Evolutionary conservation across 2,113 vertebrate genomes (phyloP).

Genomic region (Anolis carolinensis): DNA sequence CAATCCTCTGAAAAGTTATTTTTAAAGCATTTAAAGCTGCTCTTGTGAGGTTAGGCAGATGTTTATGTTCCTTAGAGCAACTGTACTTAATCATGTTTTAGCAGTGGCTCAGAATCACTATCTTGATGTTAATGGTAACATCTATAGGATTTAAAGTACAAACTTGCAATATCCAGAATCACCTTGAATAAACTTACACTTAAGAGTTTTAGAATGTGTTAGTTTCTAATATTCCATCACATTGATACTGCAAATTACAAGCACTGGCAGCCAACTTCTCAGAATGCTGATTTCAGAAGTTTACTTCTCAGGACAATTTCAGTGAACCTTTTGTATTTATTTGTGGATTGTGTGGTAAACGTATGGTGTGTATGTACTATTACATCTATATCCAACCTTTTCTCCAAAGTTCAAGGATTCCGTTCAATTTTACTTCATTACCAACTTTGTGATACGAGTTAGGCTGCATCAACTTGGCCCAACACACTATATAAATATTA

Average conservation of each 20-base stretch:
- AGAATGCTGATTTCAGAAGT: not conserved
- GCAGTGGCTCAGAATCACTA: not conserved
- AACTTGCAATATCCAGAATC: not conserved
- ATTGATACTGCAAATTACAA: not conserved
- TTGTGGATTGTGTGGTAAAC: not conserved
- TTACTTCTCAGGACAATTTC: not conserved
- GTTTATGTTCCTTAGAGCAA: slow-evolving; percentile 13
- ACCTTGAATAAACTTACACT: not conserved
- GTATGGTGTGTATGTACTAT: too few species aligned
- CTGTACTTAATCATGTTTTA: not conserved
- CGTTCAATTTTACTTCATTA: too few species aligned
- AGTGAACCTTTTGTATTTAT: not conserved
- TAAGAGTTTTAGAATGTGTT: not conserved
- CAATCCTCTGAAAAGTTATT: slow-evolving; percentile 16
- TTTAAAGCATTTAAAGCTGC: slow-evolving; percentile 26
- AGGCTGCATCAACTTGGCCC: too few species aligned
- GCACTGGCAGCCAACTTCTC: too few species aligned
- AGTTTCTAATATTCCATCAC: not conserved
- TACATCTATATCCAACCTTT: too few species aligned
- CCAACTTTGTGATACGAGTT: too few species aligned
- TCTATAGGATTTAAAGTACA: not conserved
- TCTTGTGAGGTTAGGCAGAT: slow-evolving; percentile 10
- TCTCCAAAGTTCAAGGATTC: too few species aligned
- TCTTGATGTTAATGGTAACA: not conserved
- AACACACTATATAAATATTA: too few species aligned